Evolutionary conservation across 2,113 vertebrate genomes (phyloP), one percentile per base, ranked within the genome.

Genomic region (Malurus cyaneus): DNA sequence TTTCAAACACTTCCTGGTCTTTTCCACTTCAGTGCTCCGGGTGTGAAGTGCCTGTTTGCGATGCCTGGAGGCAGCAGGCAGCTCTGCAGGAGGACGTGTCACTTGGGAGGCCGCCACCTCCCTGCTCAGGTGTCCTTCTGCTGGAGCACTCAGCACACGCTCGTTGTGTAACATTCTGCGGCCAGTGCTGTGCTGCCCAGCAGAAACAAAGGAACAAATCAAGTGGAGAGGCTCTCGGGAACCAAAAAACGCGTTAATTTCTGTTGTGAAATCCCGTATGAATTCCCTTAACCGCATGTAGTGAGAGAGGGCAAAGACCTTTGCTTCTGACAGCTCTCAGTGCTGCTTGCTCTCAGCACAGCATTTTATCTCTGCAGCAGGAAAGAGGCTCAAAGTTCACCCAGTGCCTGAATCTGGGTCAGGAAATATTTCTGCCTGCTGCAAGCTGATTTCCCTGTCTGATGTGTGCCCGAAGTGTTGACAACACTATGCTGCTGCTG

Each of bases 341-440:
- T 79, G 83, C 11, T 50, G 29, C 61, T 89, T 65, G 20, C 73
- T 87, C 79, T n/a, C 31, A 89, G 73, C 61, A 21, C 34, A 57
- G 25, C 21, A 20, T 41, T 93, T 80, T 34, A 87, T 87, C 74
- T 82, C 73, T 61, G 65, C 80, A 80, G 87, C 78, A 56, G 25
- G 62, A 76, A 76, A 94, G 73, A 80, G 53, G 73, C 73, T 89
- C 11, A 0, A 72, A 79, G 73, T 96, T 89, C 77, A 72, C 42
- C 69, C 92, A 89, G 85, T n/a, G 66, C 50, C 87, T 65, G 69
- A 93, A 96, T 94, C 84, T 87, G 78, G 93, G 91, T 94, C 91
- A 94, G 81, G 93, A 92, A 94, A 92, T 89, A 89, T 80, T 96
- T 96, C 78, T 94, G 53, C 32, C 65, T 62, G 50, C 42, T 91